phyloP scores from a whole-genome alignment of 2,888 invertebrate species.

The Neoaliturus tenellus region DNA sequence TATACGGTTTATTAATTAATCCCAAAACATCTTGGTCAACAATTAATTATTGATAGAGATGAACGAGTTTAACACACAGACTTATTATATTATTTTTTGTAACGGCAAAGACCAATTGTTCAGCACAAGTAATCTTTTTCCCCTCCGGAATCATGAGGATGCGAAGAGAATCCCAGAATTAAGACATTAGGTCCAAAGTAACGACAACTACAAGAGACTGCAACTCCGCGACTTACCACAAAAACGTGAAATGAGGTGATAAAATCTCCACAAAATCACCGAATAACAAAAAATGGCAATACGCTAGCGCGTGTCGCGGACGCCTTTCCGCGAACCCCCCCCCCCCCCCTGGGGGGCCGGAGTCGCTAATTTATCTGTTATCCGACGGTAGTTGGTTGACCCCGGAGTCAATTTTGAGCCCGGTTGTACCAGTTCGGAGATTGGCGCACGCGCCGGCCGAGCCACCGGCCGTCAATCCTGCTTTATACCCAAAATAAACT shows the following conservation, averaged over 20 bases:
- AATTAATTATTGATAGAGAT: no score
- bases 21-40: no score
- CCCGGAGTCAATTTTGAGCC: slow-evolving; percentile 1
- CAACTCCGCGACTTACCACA: neutral
- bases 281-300: slow-evolving; percentile 15
- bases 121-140: neutral
- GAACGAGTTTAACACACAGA: no score
- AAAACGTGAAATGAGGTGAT: slow-evolving; percentile 17
- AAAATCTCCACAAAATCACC: neutral
- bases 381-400: slow-evolving; percentile 30
- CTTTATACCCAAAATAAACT: slow-evolving; percentile 9
- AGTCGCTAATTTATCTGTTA: slow-evolving; percentile 10
- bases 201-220: neutral
- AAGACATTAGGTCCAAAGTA: neutral
- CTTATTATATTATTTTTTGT: no score
- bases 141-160: neutral
- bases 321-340: neutral
- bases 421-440: slow-evolving; percentile 7
- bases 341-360: neutral
- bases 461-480: neutral
- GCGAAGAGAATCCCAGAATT: neutral
- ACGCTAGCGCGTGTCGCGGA: neutral
- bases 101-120: neutral
- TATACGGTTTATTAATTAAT: no score
- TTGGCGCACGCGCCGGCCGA: neutral